Evolutionary conservation across 2,888 invertebrate species (phyloP).

Genomic region (Pyrocoelia pectoralis): DNA sequence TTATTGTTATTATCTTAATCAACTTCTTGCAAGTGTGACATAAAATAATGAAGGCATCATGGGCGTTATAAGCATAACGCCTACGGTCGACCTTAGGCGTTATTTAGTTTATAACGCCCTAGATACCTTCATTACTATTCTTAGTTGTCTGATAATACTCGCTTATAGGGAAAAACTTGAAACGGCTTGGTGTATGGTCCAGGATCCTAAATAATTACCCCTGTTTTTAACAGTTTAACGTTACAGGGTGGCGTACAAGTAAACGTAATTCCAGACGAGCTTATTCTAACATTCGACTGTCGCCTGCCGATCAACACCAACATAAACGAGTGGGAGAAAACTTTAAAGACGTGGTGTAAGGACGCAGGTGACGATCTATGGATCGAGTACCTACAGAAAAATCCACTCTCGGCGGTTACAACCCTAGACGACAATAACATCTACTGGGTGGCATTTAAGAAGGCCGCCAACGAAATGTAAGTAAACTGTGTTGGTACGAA

Average conservation of each 20-base stretch:
- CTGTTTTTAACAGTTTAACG: neutral
- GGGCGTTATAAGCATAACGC: too few relatives aligned
- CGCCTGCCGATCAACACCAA: slow-evolving; percentile 65
- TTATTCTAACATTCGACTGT: slow-evolving; percentile 78
- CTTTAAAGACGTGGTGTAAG: slow-evolving; percentile 57
- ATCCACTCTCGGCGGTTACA: slow-evolving; percentile 61
- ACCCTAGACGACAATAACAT: slow-evolving; percentile 63
- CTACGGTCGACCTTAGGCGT: too few relatives aligned
- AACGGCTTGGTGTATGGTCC: too few relatives aligned
- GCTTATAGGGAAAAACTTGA: too few relatives aligned
- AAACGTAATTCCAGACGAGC: slow-evolving; percentile 87
- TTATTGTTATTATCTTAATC: too few relatives aligned
- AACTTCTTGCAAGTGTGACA: too few relatives aligned
- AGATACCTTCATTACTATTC: too few relatives aligned
- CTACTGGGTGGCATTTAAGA: slow-evolving; percentile 69
- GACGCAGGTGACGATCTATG: slow-evolving; percentile 68
- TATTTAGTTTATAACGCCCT: too few relatives aligned
- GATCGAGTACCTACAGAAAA: slow-evolving; percentile 64
- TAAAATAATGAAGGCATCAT: too few relatives aligned
- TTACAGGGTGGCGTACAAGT: slow-evolving; percentile 85
- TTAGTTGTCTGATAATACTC: too few relatives aligned
- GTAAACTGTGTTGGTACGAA: too few relatives aligned
- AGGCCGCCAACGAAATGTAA: slow-evolving; percentile 60
- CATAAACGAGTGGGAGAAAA: slow-evolving; percentile 61
- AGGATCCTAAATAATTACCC: too few relatives aligned